Percentiles rank a stretch among this genome's conserved stretches.
phyloP scores from a whole-genome alignment of 2,888 invertebrate species.

The Volucella zonaria region DNA sequence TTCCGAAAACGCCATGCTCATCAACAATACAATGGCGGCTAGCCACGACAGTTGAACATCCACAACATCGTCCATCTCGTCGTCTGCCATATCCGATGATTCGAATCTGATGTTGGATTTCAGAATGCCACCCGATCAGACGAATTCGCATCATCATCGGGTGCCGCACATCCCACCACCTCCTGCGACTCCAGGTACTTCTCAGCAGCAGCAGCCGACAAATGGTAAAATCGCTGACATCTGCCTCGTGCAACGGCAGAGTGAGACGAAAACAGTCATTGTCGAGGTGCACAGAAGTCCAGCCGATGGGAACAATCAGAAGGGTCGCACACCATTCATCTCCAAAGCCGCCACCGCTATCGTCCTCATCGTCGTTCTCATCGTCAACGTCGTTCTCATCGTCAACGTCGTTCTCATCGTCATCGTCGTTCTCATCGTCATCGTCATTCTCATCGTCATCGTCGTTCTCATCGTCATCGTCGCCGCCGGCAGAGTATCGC shows the following conservation, averaged over 20 bases:
- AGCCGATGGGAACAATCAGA: too few species aligned
- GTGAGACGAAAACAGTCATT: constrained; percentile 87
- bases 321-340: constrained; percentile 79
- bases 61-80: too few species aligned
- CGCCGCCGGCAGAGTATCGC: constrained; percentile 9
- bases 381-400: too few species aligned
- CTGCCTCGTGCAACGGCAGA: constrained; percentile 82
- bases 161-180: constrained; percentile 74
- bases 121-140: constrained; percentile 65
- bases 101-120: too few species aligned
- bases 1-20: too few species aligned
- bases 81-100: too few species aligned
- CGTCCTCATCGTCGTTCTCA: too few species aligned
- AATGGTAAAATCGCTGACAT: constrained; percentile 81
- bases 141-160: constrained; percentile 56
- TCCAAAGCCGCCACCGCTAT: constrained; percentile 77
- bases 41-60: too few species aligned
- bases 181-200: constrained; percentile 41
- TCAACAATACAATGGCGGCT: too few species aligned
- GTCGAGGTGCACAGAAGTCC: constrained; percentile 91
- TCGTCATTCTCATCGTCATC: too few species aligned
- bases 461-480: constrained; percentile 15
- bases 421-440: too few species aligned
- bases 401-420: too few species aligned
- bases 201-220: constrained; percentile 46